Evolutionary conservation across 2,797 vertebrate genomes (phyloP).

Genomic region (Propithecus perrieri): DNA sequence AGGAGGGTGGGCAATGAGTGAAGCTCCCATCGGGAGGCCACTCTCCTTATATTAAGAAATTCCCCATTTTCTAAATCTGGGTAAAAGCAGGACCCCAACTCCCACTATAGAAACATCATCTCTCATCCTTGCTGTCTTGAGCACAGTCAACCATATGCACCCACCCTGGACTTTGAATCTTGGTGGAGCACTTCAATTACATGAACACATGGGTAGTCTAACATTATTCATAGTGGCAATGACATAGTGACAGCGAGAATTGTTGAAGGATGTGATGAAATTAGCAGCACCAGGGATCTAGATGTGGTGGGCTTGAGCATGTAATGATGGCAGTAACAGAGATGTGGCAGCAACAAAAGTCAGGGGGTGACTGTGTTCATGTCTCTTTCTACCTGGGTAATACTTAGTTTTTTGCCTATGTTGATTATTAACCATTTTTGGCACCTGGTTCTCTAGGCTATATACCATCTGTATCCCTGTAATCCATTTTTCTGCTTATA

Average conservation of each 20-base stretch:
- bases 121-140: not conserved
- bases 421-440: not conserved
- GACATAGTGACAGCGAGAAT: not conserved
- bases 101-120: not conserved
- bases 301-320: not conserved
- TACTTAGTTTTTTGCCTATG: not conserved
- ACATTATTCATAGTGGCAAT: not conserved
- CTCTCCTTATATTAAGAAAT: not conserved
- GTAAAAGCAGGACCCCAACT: not conserved
- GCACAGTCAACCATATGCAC: not conserved
- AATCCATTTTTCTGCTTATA: not conserved
- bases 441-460: not conserved
- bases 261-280: not conserved
- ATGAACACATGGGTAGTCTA: not conserved
- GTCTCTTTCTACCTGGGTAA: not conserved
- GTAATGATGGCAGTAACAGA: not conserved
- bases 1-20: not conserved
- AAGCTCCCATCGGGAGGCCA: not conserved
- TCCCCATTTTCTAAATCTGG: not conserved
- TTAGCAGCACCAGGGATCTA: not conserved
- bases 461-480: not conserved
- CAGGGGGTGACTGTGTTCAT: rapidly evolving
- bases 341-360: no score
- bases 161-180: not conserved
- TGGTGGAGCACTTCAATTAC: not conserved